Evolutionary conservation across 2,113 vertebrate species (phyloP), one percentile per base, ranked within the genome.

Genomic region (Mus spicilegus): DNA sequence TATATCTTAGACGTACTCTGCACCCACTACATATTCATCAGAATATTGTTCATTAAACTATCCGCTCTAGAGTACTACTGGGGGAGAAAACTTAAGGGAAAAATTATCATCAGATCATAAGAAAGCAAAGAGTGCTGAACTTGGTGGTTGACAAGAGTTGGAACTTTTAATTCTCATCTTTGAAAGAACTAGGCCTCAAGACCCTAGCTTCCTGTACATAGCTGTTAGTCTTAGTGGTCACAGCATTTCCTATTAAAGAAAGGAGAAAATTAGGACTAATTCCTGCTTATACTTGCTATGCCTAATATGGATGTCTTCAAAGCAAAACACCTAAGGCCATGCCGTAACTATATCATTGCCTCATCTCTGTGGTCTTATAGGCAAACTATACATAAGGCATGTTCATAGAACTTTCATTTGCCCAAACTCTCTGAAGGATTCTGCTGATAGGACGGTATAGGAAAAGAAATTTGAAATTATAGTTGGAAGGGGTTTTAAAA

Each of bases 181-280:
- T 95, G 39, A n/a, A 93, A 77, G 33, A 95, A 94, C 42, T 76
- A 69, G 36, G 9, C 33, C 76, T 93, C 30, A 51, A 95, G 8
- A n/a, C 5, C 14, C 92, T 30, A 70, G 24, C 28, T 93, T 96
- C 24, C 33, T 95, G 30, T 92, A n/a, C 65, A 96, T 73, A 89
- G 12, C 30, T 78, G 7, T 92, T 76, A 95, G 88, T 81, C 36
- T 93, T 28, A 30, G 30, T 24, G 89, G 92, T 90, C 58, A 87
- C 24, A 22, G 49, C n/a, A 70, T 87, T 87, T 80, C 76, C 69
- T 46, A 85, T 2, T 85, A 69, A 87, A 80, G 65, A 87, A 3
- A 94, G 7, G 54, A 42, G 81, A 7, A 61, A 63, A 94, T 39
- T 5, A 91, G 33, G 9, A 61, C 26, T 58, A 54, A n/a, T 6